phyloP scores from a whole-genome alignment of 2,888 invertebrate genomes.

The Philopedon plagiatum region DNA sequence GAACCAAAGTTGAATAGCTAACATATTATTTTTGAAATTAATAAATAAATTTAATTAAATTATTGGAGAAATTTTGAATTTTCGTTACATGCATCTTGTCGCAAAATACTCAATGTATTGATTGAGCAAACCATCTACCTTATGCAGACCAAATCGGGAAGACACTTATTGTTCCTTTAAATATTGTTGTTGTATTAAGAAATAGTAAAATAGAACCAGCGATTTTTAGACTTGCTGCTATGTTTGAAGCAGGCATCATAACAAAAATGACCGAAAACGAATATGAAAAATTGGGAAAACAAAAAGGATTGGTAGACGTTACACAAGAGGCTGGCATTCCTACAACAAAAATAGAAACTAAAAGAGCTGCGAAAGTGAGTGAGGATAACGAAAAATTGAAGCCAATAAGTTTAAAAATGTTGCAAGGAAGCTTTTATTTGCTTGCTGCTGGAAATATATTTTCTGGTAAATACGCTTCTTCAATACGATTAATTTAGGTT shows the following conservation, averaged over 20 bases:
- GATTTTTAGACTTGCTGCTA: constrained; percentile 75
- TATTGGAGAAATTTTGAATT: no score
- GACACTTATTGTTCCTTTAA: no score
- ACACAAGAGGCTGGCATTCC: constrained; percentile 64
- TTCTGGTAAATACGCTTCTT: constrained; percentile 75
- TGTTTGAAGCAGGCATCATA: constrained; percentile 83
- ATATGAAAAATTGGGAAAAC: constrained; percentile 79
- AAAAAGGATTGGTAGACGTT: constrained; percentile 66
- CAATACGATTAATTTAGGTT: no score
- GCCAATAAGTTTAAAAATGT: constrained; percentile 79
- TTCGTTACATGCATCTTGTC: no score
- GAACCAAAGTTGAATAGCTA: no score
- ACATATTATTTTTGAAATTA: no score
- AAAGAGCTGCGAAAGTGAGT: constrained; percentile 58
- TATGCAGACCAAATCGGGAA: no score
- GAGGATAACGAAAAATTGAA: constrained; percentile 69
- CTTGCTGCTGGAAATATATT: constrained; percentile 76
- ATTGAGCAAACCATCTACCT: no score
- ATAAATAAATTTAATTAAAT: no score
- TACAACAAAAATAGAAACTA: constrained; percentile 58
- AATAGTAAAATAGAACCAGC: no score
- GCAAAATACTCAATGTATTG: no score
- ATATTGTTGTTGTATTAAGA: no score
- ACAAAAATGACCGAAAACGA: constrained; percentile 84
- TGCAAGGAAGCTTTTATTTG: constrained; percentile 82